Percentiles rank a stretch among this genome's conserved stretches.
Evolutionary conservation across 2,888 invertebrate genomes (phyloP).

Genomic region (Fragum whitleyi): DNA sequence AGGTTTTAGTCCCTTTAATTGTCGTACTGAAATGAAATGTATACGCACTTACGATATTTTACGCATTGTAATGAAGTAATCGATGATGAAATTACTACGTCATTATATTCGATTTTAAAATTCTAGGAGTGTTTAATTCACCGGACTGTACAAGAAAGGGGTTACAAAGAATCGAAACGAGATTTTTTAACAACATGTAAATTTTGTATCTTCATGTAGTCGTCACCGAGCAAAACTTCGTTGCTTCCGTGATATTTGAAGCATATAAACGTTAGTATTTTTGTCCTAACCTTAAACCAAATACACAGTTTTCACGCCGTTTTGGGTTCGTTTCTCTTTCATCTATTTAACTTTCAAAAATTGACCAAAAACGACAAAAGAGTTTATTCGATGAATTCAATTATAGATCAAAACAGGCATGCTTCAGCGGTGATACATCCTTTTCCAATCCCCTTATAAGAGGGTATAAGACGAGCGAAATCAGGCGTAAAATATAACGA

Average conservation of each 20-base stretch:
- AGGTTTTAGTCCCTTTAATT: too few species aligned
- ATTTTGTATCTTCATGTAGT: too few species aligned
- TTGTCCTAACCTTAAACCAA: background rate
- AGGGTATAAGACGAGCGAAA: constrained; percentile 25
- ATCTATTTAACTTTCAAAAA: constrained; percentile 27
- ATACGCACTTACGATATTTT: too few species aligned
- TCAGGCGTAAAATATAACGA: constrained; percentile 50
- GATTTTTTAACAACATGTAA: too few species aligned
- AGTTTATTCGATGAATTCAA: constrained; percentile 27
- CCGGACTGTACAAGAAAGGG: too few species aligned
- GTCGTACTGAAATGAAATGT: too few species aligned
- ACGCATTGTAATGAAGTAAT: too few species aligned
- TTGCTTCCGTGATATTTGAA: background rate
- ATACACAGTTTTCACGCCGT: constrained; percentile 22
- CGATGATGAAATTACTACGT: too few species aligned
- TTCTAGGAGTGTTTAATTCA: too few species aligned
- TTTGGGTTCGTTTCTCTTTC: background rate
- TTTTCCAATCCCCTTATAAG: constrained; percentile 14
- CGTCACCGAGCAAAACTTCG: too few species aligned
- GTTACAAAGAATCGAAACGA: too few species aligned
- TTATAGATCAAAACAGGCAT: constrained; percentile 24
- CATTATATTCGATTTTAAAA: too few species aligned
- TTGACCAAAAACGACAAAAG: constrained; percentile 26
- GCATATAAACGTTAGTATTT: constrained; percentile 12
- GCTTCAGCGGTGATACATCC: constrained; percentile 16